phyloP scores from a whole-genome alignment of 2,797 vertebrate genomes.

The Malacoraja senta region DNA sequence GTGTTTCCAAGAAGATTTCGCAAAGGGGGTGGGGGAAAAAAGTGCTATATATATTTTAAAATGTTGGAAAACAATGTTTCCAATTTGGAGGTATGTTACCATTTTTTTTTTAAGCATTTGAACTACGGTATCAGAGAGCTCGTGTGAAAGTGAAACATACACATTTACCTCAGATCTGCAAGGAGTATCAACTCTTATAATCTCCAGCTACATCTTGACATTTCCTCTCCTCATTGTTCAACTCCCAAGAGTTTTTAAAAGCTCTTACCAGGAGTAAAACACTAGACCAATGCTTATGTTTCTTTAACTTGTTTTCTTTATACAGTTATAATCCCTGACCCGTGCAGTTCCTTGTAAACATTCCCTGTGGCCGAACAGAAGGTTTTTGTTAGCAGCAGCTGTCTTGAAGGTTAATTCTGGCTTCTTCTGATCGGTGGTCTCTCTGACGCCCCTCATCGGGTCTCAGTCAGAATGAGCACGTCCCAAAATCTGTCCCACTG shows the following conservation, averaged over 20 bases:
- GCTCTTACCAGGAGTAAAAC: slow-evolving; percentile 58
- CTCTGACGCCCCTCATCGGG: neutral
- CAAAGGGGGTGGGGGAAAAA: neutral
- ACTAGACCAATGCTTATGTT: slow-evolving; percentile 51
- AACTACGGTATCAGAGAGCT: neutral
- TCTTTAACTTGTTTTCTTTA: slow-evolving; percentile 57
- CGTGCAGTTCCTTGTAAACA: slow-evolving; percentile 54
- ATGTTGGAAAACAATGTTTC: neutral
- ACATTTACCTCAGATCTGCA: slow-evolving; percentile 54
- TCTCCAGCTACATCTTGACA: slow-evolving; percentile 66
- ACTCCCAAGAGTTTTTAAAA: slow-evolving; percentile 56
- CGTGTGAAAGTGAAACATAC: slow-evolving; percentile 33
- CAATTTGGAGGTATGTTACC: slow-evolving; percentile 6
- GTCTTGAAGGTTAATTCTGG: slow-evolving; percentile 34
- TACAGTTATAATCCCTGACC: slow-evolving; percentile 54
- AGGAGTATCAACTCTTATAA: slow-evolving; percentile 66
- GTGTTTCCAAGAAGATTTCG: neutral
- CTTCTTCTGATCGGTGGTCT: slow-evolving; percentile 3
- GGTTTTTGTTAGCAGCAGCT: slow-evolving; percentile 33
- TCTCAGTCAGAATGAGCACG: slow-evolving; percentile 33
- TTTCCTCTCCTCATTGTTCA: slow-evolving; percentile 59
- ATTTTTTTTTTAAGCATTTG: slow-evolving; percentile 15
- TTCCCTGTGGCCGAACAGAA: slow-evolving; percentile 28
- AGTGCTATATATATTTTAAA: neutral
- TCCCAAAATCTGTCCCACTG: slow-evolving; percentile 26